These are phyloP conservation scores for Dryas iulia DNA, from an alignment of 1,140 invertebrate species.

Conservation along the genomic window DNA sequence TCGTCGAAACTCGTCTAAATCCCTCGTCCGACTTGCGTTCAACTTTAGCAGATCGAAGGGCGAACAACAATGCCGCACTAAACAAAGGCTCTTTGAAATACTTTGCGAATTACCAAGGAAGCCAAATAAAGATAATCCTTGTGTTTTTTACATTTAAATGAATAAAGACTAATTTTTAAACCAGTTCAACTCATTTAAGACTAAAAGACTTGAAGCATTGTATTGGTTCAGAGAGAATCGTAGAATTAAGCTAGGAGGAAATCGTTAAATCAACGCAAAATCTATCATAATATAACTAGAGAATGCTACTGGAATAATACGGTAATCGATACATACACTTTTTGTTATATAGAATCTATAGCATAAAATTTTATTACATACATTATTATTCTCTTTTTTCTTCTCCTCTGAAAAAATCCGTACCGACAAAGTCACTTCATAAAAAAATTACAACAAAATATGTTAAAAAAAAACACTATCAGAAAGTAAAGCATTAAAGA, in stretches of 20 bases:
- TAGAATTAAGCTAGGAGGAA: no score
- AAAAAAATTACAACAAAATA: background rate
- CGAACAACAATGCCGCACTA: conserved; percentile 57
- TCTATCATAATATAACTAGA: no score
- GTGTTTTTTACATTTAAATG: background rate
- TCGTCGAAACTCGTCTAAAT: conserved; percentile 59
- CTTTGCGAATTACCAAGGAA: conserved; percentile 37
- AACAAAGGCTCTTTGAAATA: conserved; percentile 58
- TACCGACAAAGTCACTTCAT: no score
- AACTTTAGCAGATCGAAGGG: conserved; percentile 54
- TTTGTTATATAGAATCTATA: no score
- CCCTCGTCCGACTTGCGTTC: conserved; percentile 46
- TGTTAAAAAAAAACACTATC: background rate
- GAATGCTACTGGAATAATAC: no score
- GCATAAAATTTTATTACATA: no score
- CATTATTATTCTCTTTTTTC: no score
- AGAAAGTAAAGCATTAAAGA: background rate
- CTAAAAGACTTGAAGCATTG: no score
- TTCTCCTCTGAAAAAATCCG: no score
- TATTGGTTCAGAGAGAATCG: no score
- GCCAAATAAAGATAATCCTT: conserved; percentile 33
- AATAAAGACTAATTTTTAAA: background rate
- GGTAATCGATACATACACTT: no score
- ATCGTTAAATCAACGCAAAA: no score
- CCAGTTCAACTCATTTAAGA: background rate